Conservation (phyloP, 2,888 invertebrate genomes). For the Acanthosepion lycidas region DNA sequence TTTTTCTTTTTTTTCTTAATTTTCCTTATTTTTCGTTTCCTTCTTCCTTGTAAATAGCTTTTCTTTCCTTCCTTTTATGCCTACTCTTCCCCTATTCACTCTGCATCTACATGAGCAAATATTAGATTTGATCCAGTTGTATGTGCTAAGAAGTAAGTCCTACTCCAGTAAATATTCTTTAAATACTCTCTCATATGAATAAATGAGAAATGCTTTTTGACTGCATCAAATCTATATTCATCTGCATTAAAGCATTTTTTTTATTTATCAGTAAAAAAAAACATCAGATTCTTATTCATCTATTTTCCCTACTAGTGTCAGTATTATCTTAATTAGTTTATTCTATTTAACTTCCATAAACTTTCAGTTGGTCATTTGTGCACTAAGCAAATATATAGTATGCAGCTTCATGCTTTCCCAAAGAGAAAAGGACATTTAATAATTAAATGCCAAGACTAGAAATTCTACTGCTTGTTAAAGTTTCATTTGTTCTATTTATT, state of each 20-base stretch:
- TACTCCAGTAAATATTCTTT: background rate
- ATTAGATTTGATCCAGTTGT: background rate
- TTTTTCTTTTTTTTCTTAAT: background rate
- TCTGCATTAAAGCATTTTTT: background rate
- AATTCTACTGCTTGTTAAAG: no score
- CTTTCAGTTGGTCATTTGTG: background rate
- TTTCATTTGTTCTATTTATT: no score
- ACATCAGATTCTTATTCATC: background rate
- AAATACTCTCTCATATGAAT: background rate
- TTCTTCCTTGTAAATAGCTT: background rate
- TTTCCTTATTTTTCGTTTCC: background rate
- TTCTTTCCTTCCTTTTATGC: background rate
- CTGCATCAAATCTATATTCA: slow-evolving; percentile 4
- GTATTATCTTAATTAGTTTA: background rate
- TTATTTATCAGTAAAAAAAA: background rate
- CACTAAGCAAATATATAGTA: no score
- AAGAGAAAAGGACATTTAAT: no score
- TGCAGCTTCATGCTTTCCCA: no score
- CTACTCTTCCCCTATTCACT: background rate
- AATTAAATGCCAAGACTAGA: no score
- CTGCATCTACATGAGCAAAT: background rate
- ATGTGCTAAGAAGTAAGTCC: background rate
- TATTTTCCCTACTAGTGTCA: background rate
- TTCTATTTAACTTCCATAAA: background rate
- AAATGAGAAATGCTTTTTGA: background rate